Percentiles rank a stretch among this genome's conserved stretches.
Conservation (phyloP, 2,888 invertebrate genomes). For the Trichopoda pennipes region DNA sequence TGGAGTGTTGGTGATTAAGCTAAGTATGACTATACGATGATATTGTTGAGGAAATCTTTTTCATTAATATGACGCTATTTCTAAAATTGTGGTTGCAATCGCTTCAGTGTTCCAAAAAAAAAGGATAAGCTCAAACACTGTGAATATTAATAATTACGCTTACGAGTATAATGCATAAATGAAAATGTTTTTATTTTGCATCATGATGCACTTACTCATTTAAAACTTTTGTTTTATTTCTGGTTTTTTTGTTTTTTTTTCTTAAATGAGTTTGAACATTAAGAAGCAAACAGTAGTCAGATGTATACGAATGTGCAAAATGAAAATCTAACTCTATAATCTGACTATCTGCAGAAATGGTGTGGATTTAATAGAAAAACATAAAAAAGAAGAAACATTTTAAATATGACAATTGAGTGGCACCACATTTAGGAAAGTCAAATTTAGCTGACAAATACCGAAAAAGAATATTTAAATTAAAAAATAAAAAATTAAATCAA, state of each 20-base stretch:
- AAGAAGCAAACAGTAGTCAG: neutral
- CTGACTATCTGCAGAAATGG: conserved; percentile 30
- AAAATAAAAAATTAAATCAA: neutral
- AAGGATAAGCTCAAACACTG: neutral
- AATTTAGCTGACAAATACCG: neutral
- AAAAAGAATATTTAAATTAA: neutral
- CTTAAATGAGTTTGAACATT: conserved; percentile 26
- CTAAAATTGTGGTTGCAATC: conserved; percentile 40
- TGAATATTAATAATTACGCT: conserved; percentile 23
- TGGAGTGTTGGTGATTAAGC: conserved; percentile 1
- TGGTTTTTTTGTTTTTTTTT: conserved; percentile 6
- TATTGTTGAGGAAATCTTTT: conserved; percentile 33
- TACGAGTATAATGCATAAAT: conserved; percentile 20
- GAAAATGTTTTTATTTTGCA: conserved; percentile 7
- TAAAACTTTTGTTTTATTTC: neutral
- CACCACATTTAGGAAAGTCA: neutral
- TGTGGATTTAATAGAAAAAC: conserved; percentile 42
- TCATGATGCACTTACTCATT: conserved; percentile 56
- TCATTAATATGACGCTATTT: conserved; percentile 14
- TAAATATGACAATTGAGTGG: conserved; percentile 18
- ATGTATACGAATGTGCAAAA: neutral
- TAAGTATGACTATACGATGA: conserved; percentile 18
- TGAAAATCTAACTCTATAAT: neutral
- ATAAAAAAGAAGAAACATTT: neutral
- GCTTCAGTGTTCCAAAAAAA: neutral